Evolutionary conservation across 2,797 vertebrate species (phyloP).

Genomic region (Phalloptychus januarius): DNA sequence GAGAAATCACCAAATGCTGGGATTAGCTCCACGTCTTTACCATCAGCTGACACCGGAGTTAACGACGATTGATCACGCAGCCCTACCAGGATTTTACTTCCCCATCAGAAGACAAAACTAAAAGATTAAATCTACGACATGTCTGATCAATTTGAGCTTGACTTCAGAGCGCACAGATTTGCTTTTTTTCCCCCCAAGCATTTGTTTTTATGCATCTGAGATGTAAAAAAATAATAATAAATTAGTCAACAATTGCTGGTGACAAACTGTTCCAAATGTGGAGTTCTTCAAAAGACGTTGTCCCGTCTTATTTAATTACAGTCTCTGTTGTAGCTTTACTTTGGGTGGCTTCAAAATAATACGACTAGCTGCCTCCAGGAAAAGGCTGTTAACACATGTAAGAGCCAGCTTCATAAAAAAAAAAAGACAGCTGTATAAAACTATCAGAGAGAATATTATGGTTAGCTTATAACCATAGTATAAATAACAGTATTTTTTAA

Average conservation of each 20-base stretch:
- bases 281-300: background rate
- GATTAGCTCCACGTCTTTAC: no score
- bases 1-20: background rate
- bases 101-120: background rate
- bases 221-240: background rate
- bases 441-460: no score
- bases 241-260: background rate
- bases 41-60: no score
- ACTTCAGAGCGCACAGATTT: background rate
- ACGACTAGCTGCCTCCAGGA: background rate
- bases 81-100: no score
- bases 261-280: background rate
- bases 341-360: background rate
- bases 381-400: background rate
- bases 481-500: background rate
- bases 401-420: background rate
- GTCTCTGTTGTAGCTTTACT: background rate
- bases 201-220: background rate
- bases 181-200: background rate
- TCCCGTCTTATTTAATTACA: background rate
- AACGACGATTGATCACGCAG: no score
- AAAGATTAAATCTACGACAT: background rate
- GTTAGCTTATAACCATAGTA: background rate
- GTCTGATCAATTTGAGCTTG: background rate
- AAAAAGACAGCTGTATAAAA: background rate